Conservation (phyloP, 2,797 vertebrate genomes). For the Sternarchorhynchus goeldii region DNA sequence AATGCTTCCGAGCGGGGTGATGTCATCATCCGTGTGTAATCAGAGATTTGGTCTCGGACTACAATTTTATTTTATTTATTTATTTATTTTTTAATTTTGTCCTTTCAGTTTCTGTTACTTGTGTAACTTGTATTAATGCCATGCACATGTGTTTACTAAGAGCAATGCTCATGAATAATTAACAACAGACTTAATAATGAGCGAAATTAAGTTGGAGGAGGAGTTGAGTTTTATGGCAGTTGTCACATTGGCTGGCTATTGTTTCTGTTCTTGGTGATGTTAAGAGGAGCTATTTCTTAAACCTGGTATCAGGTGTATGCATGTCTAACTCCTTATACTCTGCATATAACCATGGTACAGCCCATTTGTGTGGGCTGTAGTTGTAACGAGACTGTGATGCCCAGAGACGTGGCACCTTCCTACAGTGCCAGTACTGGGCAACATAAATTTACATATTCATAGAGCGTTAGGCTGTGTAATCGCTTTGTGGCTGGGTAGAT, state of each 20-base stretch:
- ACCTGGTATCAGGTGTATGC: no score
- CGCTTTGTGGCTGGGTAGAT: background rate
- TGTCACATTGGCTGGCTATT: background rate
- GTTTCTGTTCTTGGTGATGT: background rate
- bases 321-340: background rate
- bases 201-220: background rate
- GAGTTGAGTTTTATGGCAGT: background rate
- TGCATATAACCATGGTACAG: background rate
- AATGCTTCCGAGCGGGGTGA: background rate
- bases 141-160: background rate
- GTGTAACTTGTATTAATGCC: no score
- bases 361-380: background rate
- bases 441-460: background rate
- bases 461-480: constrained; percentile 1
- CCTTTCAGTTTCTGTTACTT: no score
- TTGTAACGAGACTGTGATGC: background rate
- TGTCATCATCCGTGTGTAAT: no score
- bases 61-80: no score
- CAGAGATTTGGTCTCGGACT: no score
- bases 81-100: no score
- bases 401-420: background rate
- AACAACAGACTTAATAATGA: background rate
- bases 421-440: no score
- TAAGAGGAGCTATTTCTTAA: no score
- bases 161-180: background rate